These are phyloP conservation scores for Thalassarche chlororhynchos DNA, from an alignment of 2,113 vertebrate species.

Conservation along the genomic window DNA sequence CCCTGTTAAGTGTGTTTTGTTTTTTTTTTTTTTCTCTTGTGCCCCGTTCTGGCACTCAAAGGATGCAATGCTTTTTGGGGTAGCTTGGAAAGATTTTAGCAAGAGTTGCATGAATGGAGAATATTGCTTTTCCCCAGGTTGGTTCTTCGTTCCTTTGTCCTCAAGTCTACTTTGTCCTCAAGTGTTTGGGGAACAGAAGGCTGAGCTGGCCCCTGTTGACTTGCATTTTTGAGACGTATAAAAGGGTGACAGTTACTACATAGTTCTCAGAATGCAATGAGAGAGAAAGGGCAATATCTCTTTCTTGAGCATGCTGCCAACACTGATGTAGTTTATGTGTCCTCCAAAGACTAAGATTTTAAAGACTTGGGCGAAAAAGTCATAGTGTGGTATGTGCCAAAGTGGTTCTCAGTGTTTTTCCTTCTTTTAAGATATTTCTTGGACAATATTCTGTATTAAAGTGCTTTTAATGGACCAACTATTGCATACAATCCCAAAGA, in stretches of 20 bases:
- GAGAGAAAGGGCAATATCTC: neutral
- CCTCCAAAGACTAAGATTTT: neutral
- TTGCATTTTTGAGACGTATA: neutral
- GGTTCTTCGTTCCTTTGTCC: neutral
- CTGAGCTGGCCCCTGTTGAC: neutral
- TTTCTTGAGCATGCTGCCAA: neutral
- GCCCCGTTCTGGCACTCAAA: neutral
- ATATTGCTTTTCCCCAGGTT: neutral
- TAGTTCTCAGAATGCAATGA: neutral
- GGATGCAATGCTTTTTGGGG: neutral
- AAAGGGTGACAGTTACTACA: neutral
- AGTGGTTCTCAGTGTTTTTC: neutral
- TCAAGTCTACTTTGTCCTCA: neutral
- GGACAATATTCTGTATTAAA: neutral
- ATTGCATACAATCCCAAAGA: neutral
- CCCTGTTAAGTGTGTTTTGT: no score
- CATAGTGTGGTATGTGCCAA: neutral
- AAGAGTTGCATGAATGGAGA: neutral
- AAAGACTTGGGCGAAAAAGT: neutral
- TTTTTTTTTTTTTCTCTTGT: neutral
- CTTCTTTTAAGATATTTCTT: neutral
- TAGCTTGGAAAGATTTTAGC: neutral
- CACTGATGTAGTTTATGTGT: neutral
- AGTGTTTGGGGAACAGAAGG: neutral
- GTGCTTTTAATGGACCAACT: neutral